Evolutionary conservation across 2,797 vertebrate species (phyloP), one percentile per base, ranked within the genome.

Genomic region (Emys orbicularis): DNA sequence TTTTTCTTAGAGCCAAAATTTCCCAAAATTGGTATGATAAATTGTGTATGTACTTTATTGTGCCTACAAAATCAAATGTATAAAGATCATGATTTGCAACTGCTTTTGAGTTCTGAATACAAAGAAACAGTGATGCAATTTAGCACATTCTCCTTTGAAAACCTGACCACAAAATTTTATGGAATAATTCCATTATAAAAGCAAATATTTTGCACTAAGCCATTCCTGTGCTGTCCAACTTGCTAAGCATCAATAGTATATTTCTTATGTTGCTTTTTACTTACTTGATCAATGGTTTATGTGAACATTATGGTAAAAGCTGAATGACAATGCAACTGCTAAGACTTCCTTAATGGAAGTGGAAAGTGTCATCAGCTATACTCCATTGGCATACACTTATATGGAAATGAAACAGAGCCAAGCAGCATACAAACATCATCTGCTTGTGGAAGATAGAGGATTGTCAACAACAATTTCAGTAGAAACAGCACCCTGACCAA

Each of bases 401-500:
- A 29, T 49, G 50, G 81, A 49, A 44, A 50, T 5, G 18, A 25
- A 79, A 57, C 74, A 59, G 74, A n/a, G 77, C 87, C 90, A 84
- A 90, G 82, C 77, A 61, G 84, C 0, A 0, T 53, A 77, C 87
- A 87, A 92, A 79, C 61, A 5, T 57, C 2, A 5, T 57, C 2
- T 56, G n/a, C 91, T 74, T 31, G 79, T 0, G 3, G 90, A 88
- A 82, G 86, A 89, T 49, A 72, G 65, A 93, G 83, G 87, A 87
- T 92, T 97, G 93, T 89, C 91, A 96, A 90, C 92, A 86, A 82
- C 61, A 54, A 91, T 80, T 95, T 91, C 86, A 93, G 11, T 87
- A 90, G 34, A 94, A 6, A 57, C 50, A 44, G 65, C 50, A 37
- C 61, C 34, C 13, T 84, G 18, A 31, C 89, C 25, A 1, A 29